Percentiles rank a stretch among this genome's conserved stretches.
Conservation (phyloP, 1,140 invertebrate species). For the Sitobion miscanthi region DNA sequence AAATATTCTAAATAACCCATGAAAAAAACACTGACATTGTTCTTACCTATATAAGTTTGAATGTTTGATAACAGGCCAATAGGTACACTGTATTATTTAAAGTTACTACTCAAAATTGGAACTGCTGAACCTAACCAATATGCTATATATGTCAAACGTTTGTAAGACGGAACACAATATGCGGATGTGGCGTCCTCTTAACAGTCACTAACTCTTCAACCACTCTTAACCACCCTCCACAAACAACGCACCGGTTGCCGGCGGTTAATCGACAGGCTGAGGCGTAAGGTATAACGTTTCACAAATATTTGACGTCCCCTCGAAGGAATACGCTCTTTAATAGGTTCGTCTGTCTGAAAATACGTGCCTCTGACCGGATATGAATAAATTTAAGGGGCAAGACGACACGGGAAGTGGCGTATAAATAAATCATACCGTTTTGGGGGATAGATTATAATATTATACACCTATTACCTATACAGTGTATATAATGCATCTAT, state of each 20-base stretch:
- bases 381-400: not conserved
- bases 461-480: not conserved
- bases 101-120: not conserved
- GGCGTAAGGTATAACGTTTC: not conserved
- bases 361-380: not conserved
- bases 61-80: no score
- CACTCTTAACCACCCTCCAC: not conserved
- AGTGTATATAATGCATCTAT: not conserved
- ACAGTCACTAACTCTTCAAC: not conserved
- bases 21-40: no score
- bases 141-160: not conserved
- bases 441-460: not conserved
- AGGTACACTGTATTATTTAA: not conserved
- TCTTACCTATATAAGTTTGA: no score
- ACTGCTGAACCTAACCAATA: not conserved
- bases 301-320: not conserved
- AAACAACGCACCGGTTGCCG: not conserved
- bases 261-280: not conserved
- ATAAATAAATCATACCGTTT: slow-evolving; percentile 1
- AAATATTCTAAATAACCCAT: no score
- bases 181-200: not conserved
- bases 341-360: not conserved
- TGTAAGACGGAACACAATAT: not conserved
- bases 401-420: not conserved
- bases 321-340: not conserved